phyloP scores from a whole-genome alignment of 2,888 invertebrate species.

The Bembecia ichneumoniformis region DNA sequence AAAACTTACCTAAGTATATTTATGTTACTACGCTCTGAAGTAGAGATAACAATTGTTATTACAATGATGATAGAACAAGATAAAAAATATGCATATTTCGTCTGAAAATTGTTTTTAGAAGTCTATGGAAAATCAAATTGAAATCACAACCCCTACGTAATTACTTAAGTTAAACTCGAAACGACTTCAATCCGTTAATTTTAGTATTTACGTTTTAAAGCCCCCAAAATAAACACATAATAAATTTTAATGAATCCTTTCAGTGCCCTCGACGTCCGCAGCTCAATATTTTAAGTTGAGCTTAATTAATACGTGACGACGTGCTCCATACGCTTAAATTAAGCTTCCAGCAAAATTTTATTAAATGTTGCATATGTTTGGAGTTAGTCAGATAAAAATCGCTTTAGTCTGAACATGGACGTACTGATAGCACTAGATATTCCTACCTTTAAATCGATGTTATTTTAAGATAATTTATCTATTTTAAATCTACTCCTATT shows the following conservation, averaged over 20 bases:
- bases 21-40: too few species aligned
- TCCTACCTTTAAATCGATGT: too few species aligned
- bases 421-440: neutral
- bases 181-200: neutral
- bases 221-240: neutral
- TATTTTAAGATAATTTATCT: too few species aligned
- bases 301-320: slow-evolving; percentile 55
- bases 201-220: neutral
- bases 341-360: slow-evolving; percentile 42
- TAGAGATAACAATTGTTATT: too few species aligned
- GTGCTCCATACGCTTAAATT: slow-evolving; percentile 41
- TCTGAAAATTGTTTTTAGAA: slow-evolving; percentile 5
- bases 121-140: neutral
- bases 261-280: slow-evolving; percentile 1
- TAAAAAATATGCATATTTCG: too few species aligned
- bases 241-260: slow-evolving; percentile 6
- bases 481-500: too few species aligned
- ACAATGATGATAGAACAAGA: too few species aligned
- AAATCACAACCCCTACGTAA: too few species aligned
- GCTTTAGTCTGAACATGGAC: slow-evolving; percentile 26
- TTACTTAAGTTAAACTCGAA: too few species aligned
- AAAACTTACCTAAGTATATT: too few species aligned
- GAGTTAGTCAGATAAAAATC: slow-evolving; percentile 52
- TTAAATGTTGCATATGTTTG: slow-evolving; percentile 53
- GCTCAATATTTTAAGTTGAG: slow-evolving; percentile 31